phyloP scores from a whole-genome alignment of 1,140 invertebrate species.

The Polypedilum pembai region DNA sequence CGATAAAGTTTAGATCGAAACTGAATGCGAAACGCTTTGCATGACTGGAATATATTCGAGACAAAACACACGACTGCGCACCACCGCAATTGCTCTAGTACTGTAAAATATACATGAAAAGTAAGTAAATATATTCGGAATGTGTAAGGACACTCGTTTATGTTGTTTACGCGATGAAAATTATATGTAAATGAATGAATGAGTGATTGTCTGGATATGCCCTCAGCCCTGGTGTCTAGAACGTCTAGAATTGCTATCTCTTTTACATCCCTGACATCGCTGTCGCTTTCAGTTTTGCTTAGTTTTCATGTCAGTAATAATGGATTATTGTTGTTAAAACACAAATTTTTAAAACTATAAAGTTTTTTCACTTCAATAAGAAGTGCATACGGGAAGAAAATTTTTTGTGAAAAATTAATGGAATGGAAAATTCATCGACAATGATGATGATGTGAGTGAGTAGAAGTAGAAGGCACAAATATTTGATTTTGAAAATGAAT shows the following conservation, averaged over 20 bases:
- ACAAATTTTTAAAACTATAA: too few species aligned
- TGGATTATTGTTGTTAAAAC: too few species aligned
- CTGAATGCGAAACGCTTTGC: not conserved
- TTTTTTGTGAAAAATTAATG: constrained; percentile 25
- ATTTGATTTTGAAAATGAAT: constrained; percentile 23
- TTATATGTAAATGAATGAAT: constrained; percentile 25
- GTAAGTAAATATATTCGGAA: not conserved
- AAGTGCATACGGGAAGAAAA: not conserved
- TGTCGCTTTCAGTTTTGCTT: too few species aligned
- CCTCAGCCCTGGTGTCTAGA: too few species aligned
- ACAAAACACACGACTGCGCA: constrained; percentile 16
- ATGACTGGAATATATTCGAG: constrained; percentile 7
- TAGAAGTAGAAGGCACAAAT: not conserved
- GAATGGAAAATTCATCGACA: constrained; percentile 22
- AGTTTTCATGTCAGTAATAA: too few species aligned
- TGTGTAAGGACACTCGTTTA: constrained; percentile 7
- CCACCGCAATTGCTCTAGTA: not conserved
- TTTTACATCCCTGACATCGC: too few species aligned
- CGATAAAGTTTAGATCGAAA: not conserved
- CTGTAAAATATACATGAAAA: not conserved
- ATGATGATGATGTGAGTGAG: not conserved
- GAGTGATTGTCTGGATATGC: not conserved
- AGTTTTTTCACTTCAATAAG: too few species aligned
- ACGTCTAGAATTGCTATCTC: too few species aligned
- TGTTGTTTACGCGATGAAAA: constrained; percentile 21